A percentile compares a stretch with the other conserved stretches of the same genome.
Evolutionary conservation across 1,140 invertebrate genomes (phyloP).

Genomic region (Lasioglossum albipes): DNA sequence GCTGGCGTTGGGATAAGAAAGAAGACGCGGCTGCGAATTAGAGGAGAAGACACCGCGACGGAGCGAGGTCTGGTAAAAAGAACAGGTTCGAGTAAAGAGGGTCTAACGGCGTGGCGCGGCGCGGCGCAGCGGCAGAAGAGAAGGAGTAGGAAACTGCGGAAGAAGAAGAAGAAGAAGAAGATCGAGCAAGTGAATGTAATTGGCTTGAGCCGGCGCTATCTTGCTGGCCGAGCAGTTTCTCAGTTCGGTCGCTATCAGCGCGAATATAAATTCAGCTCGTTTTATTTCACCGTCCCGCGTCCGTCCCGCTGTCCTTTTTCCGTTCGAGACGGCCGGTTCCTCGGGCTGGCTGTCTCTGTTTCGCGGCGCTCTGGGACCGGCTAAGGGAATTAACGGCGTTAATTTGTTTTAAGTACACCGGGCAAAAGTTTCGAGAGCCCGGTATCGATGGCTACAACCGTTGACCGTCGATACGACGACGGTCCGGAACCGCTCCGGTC

Average conservation of each 20-base stretch:
- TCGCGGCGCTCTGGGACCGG: slow-evolving; percentile 10
- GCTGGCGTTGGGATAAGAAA: background rate
- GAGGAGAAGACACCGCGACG: slow-evolving; percentile 2
- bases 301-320: background rate
- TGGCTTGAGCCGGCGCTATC: slow-evolving; percentile 74
- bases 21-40: slow-evolving; percentile 10
- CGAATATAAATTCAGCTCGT: slow-evolving; percentile 74
- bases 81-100: slow-evolving; percentile 42
- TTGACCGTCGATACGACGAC: slow-evolving; percentile 50
- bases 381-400: slow-evolving; percentile 69
- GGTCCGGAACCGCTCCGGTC: too few relatives aligned
- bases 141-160: background rate
- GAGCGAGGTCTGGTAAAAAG: slow-evolving; percentile 37
- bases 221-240: slow-evolving; percentile 76
- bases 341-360: slow-evolving; percentile 10
- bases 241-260: slow-evolving; percentile 73
- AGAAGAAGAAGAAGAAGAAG: slow-evolving; percentile 59
- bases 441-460: slow-evolving; percentile 56
- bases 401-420: slow-evolving; percentile 72
- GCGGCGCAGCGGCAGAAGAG: slow-evolving; percentile 1
- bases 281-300: slow-evolving; percentile 61
- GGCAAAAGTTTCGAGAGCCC: slow-evolving; percentile 56
- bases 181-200: slow-evolving; percentile 76
- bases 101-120: background rate
- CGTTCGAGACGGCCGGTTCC: slow-evolving; percentile 18